Conservation (phyloP, 2,888 invertebrate genomes). For the Macrophya annulata region DNA sequence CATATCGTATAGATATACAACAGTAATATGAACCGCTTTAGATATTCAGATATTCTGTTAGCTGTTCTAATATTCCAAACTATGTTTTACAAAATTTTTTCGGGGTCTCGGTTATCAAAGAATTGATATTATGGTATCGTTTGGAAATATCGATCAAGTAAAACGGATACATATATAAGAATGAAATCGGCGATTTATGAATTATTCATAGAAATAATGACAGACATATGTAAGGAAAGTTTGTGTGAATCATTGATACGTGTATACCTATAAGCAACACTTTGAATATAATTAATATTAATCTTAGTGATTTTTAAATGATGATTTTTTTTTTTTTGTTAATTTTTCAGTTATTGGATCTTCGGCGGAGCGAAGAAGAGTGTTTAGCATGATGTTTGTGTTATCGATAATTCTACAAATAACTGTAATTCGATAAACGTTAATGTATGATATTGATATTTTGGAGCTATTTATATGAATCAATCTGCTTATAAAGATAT, state of each 20-base stretch:
- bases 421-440: conserved; percentile 62
- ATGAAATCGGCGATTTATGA: not conserved
- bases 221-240: not conserved
- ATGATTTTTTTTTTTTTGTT: conserved; percentile 55
- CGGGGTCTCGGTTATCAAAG: not conserved
- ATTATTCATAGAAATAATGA: not conserved
- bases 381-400: conserved; percentile 66
- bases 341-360: conserved; percentile 67
- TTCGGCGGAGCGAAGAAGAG: conserved; percentile 63
- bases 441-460: conserved; percentile 72
- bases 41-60: not conserved
- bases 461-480: conserved; percentile 75
- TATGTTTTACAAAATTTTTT: not conserved
- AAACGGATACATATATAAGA: not conserved
- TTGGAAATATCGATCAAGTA: not conserved
- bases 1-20: not conserved
- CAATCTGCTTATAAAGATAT: conserved; percentile 70
- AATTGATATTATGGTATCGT: not conserved
- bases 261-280: too few relatives aligned
- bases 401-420: conserved; percentile 69
- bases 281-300: not conserved
- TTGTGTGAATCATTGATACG: too few relatives aligned
- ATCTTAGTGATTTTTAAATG: not conserved
- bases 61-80: not conserved
- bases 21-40: not conserved